Evolutionary conservation across 2,888 invertebrate species (phyloP).

Genomic region (Nyleta sp.): DNA sequence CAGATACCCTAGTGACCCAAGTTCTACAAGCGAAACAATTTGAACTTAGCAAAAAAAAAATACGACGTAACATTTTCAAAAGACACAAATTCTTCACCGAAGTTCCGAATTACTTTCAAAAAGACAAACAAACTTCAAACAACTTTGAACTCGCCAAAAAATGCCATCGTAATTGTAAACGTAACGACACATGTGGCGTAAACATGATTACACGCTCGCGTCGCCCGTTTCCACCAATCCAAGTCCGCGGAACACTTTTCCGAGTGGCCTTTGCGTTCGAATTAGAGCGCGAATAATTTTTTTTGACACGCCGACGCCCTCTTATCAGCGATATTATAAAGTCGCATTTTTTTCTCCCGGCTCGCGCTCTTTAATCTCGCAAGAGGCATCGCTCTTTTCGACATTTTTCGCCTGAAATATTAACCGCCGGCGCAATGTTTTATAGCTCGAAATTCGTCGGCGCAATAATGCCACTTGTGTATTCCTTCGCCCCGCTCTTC

Average conservation of each 20-base stretch:
- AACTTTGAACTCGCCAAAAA: background rate
- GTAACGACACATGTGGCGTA: conserved; percentile 11
- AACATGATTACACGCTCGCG: conserved; percentile 28
- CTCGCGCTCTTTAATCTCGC: conserved; percentile 57
- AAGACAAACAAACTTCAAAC: no score
- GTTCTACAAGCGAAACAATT: no score
- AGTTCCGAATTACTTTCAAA: no score
- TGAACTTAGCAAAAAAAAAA: no score
- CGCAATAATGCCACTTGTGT: conserved; percentile 39
- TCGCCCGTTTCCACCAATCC: conserved; percentile 14
- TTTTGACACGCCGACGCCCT: conserved; percentile 15
- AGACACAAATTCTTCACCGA: no score
- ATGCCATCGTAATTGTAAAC: conserved; percentile 4
- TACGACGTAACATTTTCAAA: no score
- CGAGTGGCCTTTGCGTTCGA: conserved; percentile 30
- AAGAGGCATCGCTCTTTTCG: conserved; percentile 47
- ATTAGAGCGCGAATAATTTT: conserved; percentile 54
- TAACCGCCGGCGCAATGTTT: conserved; percentile 52
- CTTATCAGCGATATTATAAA: conserved; percentile 45
- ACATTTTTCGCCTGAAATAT: conserved; percentile 59
- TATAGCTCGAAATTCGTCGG: conserved; percentile 45
- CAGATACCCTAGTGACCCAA: no score
- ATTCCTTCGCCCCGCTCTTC: conserved; percentile 18
- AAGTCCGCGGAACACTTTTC: background rate
- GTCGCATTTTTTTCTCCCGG: conserved; percentile 40